Base-by-base conservation (phyloP, 2,113 vertebrate species). In the Campylomormyrus numenius region DNA sequence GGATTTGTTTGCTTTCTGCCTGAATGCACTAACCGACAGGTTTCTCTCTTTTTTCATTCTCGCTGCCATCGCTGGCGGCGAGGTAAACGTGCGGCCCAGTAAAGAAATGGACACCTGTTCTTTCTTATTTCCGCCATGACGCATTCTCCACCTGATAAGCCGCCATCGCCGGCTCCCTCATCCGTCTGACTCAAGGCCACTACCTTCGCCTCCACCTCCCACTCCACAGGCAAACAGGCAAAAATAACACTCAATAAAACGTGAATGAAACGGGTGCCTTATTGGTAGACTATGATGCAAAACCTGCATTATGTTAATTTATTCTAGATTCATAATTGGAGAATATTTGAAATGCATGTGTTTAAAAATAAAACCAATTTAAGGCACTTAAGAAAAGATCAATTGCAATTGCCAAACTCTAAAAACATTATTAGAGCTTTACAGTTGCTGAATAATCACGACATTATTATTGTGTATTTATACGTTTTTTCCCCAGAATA, bases 1-100 rank as follows among this genome's bases (percentile, higher is more conserved):
- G 27, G 58, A 80, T 88, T 83, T 88, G 90, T 89, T 90, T 89
- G 45, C 48, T 70, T 89, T 89, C 45, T 15, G 56, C 87, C 88
- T 77, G 24, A 49, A 49, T 88, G 39, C 46, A 35, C 50, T 87
- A 53, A 87, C 49, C 53, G 85, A 86, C 45, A 86, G 84, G 84
- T 50, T 48, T 85, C 83, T 45, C 56, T 62, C 56, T 9, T 62
- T 62, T 24, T 24, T 85, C 53, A 3, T 46, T n/a, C 10, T 9
- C 46, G 13, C 27, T 13, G 50, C 50, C 85, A 87, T 35, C 85
- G 17, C 49, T 2, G 6, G 17, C 39, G 15, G 11, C n/a, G 11
- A 39, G 48, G 85, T 87, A 52, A 52, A 87, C 24, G 15, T 27
- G 24, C 2, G 62, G 50, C 85, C 50, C 48, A 87, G 50, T 56